A percentile compares a stretch with the other conserved stretches of the same genome.
phyloP scores from a whole-genome alignment of 1,140 invertebrate genomes.

The Nasonia longicornis region DNA sequence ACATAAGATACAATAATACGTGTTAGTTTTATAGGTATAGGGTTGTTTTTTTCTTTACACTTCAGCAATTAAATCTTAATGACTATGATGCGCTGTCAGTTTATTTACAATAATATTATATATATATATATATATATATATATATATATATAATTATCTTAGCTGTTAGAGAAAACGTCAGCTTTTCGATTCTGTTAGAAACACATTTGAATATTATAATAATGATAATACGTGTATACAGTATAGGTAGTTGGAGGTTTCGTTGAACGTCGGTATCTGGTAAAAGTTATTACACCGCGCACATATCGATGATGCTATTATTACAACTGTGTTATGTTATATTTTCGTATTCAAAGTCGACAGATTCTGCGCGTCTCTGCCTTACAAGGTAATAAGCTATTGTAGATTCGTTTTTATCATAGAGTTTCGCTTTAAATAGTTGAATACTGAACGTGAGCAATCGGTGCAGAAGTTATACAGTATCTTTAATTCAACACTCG shows the following conservation, averaged over 20 bases:
- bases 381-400: too few relatives aligned
- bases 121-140: background rate
- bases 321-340: too few relatives aligned
- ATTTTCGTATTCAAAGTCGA: too few relatives aligned
- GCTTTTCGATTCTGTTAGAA: background rate
- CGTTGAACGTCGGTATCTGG: conserved; percentile 1
- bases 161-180: background rate
- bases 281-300: background rate
- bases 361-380: too few relatives aligned
- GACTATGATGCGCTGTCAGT: background rate
- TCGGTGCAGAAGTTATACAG: background rate
- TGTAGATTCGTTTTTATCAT: too few relatives aligned
- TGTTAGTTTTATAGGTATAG: background rate
- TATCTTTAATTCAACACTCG: background rate
- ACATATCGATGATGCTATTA: too few relatives aligned
- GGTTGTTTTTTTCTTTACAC: background rate
- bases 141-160: background rate
- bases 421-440: background rate
- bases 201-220: background rate
- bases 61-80: background rate
- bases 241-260: background rate
- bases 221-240: background rate
- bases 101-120: background rate
- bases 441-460: background rate
- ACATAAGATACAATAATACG: background rate